Evolutionary conservation across 2,888 invertebrate genomes (phyloP), one percentile per base, ranked within the genome.

Genomic region (Scrobipalpa costella): DNA sequence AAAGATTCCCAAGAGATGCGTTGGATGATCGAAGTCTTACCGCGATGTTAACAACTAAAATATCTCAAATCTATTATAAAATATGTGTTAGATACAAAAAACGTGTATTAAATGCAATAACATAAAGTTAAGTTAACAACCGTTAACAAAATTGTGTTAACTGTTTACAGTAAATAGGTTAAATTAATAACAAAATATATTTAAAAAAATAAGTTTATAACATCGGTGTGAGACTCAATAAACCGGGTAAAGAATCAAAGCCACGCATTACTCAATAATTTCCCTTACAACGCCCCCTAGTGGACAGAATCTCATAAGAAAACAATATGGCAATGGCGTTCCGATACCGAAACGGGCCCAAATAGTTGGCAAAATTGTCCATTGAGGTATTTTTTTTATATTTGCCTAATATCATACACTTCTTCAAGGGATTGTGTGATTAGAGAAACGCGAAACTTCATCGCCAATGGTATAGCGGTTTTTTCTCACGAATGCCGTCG

Each of bases 301-400:
- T 71, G 73, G 73, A 73, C 73, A 71, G 73, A 70, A 67, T 66
- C 67, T 73, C 73, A 73, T 73, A 73, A 72, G 73, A 73, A 71
- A 69, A 67, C 63, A 69, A 70, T 63, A 58, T 27, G 38, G 49
- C n/a, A 27, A 27, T 27, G 5, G 5, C 27, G 5, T 9, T n/a
- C 55, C 13, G 21, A 62, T 59, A 62, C 63, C 57, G 36, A 60
- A 27, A 27, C 38, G 50, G 19, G 21, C 50, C 19, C 57, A 36
- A 58, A 47, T 47, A 27, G n/a, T 47, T 63, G 62, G 33, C 50
- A 38, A 17, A 21, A 11, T 19, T 50, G 7, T 50, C 50, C 13
- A 2, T 15, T n/a, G 33, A 55, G 57, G 57, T 36, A 57, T 9
- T 21, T 21, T 50, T 17, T 9, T 19, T 17, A 49, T 11, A 27